Evolutionary conservation across 2,888 invertebrate genomes (phyloP).

Genomic region (Osmoderma eremita): DNA sequence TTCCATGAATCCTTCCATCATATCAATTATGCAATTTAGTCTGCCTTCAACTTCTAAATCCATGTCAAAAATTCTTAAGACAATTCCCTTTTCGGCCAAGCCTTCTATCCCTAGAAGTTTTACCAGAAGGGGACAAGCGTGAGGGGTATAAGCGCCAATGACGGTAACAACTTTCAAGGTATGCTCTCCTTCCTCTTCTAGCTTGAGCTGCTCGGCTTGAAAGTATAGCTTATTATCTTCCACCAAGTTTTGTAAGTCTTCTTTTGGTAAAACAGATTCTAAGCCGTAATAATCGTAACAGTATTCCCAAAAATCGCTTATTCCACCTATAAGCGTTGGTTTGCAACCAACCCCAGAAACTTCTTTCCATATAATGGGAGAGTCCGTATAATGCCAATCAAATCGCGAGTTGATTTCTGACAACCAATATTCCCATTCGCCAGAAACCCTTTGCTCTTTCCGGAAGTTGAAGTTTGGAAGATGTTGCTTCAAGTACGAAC

Average conservation of each 20-base stretch:
- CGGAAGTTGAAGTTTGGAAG: slow-evolving; percentile 69
- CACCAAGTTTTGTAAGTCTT: slow-evolving; percentile 54
- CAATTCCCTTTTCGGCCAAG: slow-evolving; percentile 51
- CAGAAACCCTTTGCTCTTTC: slow-evolving; percentile 63
- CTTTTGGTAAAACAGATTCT: slow-evolving; percentile 55
- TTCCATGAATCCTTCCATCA: slow-evolving; percentile 49
- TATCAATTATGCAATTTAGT: slow-evolving; percentile 48
- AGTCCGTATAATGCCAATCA: slow-evolving; percentile 68
- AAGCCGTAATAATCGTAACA: slow-evolving; percentile 70
- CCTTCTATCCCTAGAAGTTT: slow-evolving; percentile 54
- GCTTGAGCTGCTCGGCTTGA: slow-evolving; percentile 22
- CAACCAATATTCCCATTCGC: slow-evolving; percentile 70
- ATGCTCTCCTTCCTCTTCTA: background rate
- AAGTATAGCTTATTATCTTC: slow-evolving; percentile 52
- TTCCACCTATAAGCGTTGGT: slow-evolving; percentile 69
- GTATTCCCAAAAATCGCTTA: slow-evolving; percentile 71
- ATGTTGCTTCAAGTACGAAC: slow-evolving; percentile 66
- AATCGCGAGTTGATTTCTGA: slow-evolving; percentile 65
- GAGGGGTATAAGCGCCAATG: slow-evolving; percentile 52
- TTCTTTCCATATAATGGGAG: slow-evolving; percentile 73
- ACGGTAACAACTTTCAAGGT: slow-evolving; percentile 51
- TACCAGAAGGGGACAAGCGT: slow-evolving; percentile 53
- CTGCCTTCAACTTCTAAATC: slow-evolving; percentile 46
- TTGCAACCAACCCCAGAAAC: slow-evolving; percentile 67
- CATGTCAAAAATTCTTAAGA: slow-evolving; percentile 55